Evolutionary conservation across 2,797 vertebrate genomes (phyloP), one percentile per base, ranked within the genome.

Genomic region (Pseudomugil gertrudae): DNA sequence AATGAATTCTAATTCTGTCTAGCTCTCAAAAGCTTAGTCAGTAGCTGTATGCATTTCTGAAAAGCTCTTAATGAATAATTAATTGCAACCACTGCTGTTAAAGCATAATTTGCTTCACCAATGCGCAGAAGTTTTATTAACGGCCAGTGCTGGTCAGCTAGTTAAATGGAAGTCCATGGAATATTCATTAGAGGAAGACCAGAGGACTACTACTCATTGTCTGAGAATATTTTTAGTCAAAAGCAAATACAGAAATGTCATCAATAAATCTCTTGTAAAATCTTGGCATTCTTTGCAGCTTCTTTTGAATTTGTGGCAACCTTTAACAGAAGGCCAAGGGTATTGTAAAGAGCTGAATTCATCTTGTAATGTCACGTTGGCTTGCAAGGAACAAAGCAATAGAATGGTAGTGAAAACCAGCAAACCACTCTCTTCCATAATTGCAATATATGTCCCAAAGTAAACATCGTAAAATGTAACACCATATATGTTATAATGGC

Each of bases 51-150:
- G 88, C 81, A 78, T 86, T 57, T 81, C 75, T 80, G 85, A 83
- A 89, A 91, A 89, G 80, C 78, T 86, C 64, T 78, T 78, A 80
- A 91, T 92, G 89, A 94, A 94, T 93, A 87, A 93, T 94, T 89
- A 92, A 92, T 87, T 82, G 79, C 64, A 80, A 84, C 78, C 79
- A 84, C 72, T 21, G 35, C 89, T 89, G 85, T 92, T 91, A 89
- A 81, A 78, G 80, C 75, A 83, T 92, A 90, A 91, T 92, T 92
- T 90, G 91, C 74, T 61, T 84, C 80, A 69, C 76, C 60, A 73
- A 86, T 91, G 86, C 80, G 69, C 80, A 74, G 81, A 78, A 84
- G 91, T 93, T 92, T 91, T 84, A 91, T 92, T 89, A 92, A 87
- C 82, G 68, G 68, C 79, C 57, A 47, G 48, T 67, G 76, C 78